Percentiles rank a stretch among this genome's conserved stretches.
Conservation (phyloP, 2,113 vertebrate species). For the Tetrao urogallus region DNA sequence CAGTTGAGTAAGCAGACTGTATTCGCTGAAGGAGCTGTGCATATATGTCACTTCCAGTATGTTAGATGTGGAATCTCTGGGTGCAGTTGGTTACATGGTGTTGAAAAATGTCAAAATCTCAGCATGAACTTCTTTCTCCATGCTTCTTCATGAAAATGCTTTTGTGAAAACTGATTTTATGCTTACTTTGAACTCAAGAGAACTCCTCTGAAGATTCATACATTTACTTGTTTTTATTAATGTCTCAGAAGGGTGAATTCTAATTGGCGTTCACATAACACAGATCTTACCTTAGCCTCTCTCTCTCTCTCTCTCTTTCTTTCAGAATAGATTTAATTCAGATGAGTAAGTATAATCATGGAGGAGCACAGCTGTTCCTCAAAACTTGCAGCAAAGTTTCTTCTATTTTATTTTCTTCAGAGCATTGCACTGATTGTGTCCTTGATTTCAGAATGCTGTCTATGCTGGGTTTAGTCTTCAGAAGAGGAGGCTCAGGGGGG, state of each 20-base stretch:
- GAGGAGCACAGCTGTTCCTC: background rate
- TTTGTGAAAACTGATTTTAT: background rate
- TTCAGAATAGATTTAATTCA: background rate
- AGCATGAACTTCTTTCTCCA: background rate
- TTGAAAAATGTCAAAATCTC: background rate
- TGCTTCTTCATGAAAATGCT: background rate
- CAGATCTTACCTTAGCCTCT: background rate
- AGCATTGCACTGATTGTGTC: background rate
- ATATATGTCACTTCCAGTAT: background rate
- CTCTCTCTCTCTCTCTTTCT: background rate
- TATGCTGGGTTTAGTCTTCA: background rate
- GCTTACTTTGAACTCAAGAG: background rate
- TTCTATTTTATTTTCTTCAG: background rate
- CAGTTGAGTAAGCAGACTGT: background rate
- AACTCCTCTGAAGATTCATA: background rate
- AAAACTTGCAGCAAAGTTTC: background rate
- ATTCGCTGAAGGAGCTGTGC: background rate
- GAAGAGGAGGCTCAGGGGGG: no score
- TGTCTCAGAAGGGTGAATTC: background rate
- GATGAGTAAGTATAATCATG: background rate
- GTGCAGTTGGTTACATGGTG: background rate
- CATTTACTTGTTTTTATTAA: background rate
- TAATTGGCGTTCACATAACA: background rate
- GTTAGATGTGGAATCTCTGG: background rate
- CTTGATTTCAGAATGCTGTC: background rate